Evolutionary conservation across 1,140 invertebrate species (phyloP), one percentile per base, ranked within the genome.

Genomic region (Colletes latitarsis): DNA sequence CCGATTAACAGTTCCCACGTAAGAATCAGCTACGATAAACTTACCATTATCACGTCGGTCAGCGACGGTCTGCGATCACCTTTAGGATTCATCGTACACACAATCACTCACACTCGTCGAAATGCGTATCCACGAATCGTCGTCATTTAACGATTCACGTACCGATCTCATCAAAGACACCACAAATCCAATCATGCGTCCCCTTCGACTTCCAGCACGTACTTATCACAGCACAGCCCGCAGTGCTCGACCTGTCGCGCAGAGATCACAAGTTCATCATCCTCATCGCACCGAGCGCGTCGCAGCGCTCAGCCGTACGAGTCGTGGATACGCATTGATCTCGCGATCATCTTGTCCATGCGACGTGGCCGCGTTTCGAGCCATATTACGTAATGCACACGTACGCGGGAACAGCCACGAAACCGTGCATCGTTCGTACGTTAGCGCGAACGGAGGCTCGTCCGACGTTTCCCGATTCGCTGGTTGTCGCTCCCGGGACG

Each of bases 261-360:
- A n/a, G 43, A 49, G 66, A 68, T 74, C 21, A n/a, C 43, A 41
- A 53, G 10, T 60, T 60, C 70, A 46, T 12, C n/a, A 21, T 19
- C 41, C 17, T 71, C 17, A 55, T 57, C 21, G 49, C 41, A 72
- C 60, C 46, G 2, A 53, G 3, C 46, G n/a, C 10, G 14, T 14
- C 17, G 12, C 12, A 10, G n/a, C 63, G 5, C 58, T 17, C 17
- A 30, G 39, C 77, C 30, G 12, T 17, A 43, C 57, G 53, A 55
- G 58, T 84, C 82, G 76, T 76, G 82, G 77, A 82, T 88, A 88
- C 86, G 82, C 84, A 84, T 86, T 55, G 46, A 60, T 76, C n/a
- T 19, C 53, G 39, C 71, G 68, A 69, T 64, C 73, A 78, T 88
- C 88, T 89, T 89, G 88, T 89, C 85, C 88, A 89, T 89, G 74